Evolutionary conservation across 2,113 vertebrate genomes (phyloP).

Genomic region (Argyrosomus japonicus): DNA sequence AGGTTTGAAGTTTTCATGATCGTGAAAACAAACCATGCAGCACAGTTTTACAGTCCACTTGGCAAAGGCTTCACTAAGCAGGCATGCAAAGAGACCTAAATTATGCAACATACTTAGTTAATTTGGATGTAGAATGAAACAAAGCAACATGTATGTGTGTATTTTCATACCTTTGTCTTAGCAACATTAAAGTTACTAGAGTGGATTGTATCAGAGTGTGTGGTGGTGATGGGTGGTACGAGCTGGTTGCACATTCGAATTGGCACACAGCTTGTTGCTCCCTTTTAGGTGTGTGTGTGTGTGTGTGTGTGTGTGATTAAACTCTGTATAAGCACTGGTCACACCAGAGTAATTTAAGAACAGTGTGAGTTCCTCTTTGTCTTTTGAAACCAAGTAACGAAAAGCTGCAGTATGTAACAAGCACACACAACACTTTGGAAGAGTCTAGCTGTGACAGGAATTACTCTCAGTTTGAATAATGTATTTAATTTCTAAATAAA

Average conservation of each 20-base stretch:
- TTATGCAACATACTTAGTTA: neutral
- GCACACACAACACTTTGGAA: neutral
- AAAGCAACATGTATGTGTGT: neutral
- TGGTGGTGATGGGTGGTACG: neutral
- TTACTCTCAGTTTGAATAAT: neutral
- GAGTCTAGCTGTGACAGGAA: neutral
- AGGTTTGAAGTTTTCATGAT: neutral
- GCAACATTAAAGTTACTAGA: neutral
- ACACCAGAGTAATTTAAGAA: neutral
- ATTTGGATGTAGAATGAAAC: neutral
- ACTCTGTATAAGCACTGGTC: too few species aligned
- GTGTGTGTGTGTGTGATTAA: neutral
- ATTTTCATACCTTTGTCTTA: slow-evolving; percentile 12
- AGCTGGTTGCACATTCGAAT: neutral
- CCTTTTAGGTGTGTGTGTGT: neutral
- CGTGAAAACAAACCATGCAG: neutral
- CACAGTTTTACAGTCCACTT: neutral
- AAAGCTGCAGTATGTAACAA: neutral
- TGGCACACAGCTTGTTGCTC: neutral
- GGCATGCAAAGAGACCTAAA: neutral
- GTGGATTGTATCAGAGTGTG: neutral
- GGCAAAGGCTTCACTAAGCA: neutral
- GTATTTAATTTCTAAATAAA: too few species aligned
- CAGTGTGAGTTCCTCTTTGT: slow-evolving; percentile 41
- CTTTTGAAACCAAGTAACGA: neutral